Percentiles rank a stretch among this genome's conserved stretches.
phyloP scores from a whole-genome alignment of 2,797 vertebrate species.

The Lophura swinhoii region DNA sequence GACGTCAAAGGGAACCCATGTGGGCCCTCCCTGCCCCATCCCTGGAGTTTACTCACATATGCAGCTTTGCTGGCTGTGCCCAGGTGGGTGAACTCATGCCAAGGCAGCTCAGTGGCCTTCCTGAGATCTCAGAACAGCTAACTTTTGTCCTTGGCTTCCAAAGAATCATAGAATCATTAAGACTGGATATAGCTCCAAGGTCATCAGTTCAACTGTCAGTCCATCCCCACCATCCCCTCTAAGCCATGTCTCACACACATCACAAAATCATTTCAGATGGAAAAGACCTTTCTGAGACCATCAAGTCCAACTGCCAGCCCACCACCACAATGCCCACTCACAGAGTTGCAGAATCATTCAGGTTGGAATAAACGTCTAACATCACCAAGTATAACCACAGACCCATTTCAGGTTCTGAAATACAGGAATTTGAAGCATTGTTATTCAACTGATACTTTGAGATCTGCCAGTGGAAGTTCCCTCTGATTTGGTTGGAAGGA shows the following conservation, averaged over 20 bases:
- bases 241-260: no score
- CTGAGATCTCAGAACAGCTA: fast-evolving
- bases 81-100: fast-evolving
- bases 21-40: not conserved
- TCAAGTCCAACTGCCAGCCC: no score
- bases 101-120: fast-evolving
- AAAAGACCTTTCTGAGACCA: no score
- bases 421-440: not conserved
- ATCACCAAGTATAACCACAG: no score
- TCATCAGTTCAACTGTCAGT: no score
- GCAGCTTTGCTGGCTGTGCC: fast-evolving
- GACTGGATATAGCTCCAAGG: no score
- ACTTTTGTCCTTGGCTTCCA: not conserved
- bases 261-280: no score
- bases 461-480: not conserved
- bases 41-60: fast-evolving
- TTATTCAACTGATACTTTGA: not conserved
- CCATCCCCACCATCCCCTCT: no score
- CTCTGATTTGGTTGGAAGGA: not conserved
- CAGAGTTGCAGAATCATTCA: no score
- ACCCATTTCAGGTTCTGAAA: not conserved
- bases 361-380: no score
- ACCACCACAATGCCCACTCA: no score
- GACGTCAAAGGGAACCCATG: not conserved
- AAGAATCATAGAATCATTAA: no score